These are phyloP conservation scores for Anas bernieri DNA, from an alignment of 2,797 vertebrate species.

Conservation along the genomic window DNA sequence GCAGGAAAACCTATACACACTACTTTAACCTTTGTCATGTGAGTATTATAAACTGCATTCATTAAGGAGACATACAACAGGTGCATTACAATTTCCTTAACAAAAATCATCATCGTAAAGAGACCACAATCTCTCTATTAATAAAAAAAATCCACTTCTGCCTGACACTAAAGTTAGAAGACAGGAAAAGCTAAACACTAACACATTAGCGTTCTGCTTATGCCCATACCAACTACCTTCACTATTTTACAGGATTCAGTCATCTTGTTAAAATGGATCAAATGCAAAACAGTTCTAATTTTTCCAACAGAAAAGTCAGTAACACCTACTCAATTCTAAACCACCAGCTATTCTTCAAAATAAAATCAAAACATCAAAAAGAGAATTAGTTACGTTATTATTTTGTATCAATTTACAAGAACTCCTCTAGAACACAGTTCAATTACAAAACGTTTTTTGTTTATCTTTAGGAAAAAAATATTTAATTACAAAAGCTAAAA, in stretches of 20 bases:
- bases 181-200: conserved; percentile 53
- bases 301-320: not conserved
- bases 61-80: conserved; percentile 10
- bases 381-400: not conserved
- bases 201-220: conserved; percentile 45
- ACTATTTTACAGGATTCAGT: conserved; percentile 59
- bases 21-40: not conserved
- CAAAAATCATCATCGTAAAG: conserved; percentile 23
- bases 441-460: not conserved
- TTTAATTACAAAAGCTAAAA: not conserved
- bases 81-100: conserved; percentile 43
- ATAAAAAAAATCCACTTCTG: conserved; percentile 43
- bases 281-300: conserved; percentile 66
- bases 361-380: conserved; percentile 23
- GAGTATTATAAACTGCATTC: not conserved
- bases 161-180: conserved; percentile 18
- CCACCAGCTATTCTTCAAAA: conserved; percentile 24
- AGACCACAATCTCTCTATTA: conserved; percentile 28
- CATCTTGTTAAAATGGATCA: conserved; percentile 59
- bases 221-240: conserved; percentile 54
- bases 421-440: conserved; percentile 13
- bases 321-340: conserved; percentile 38
- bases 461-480: not conserved
- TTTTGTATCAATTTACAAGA: not conserved
- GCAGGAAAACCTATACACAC: conserved; percentile 19